Evolutionary conservation across 2,888 invertebrate species (phyloP), one percentile per base, ranked within the genome.

Genomic region (Saturnia japonica): DNA sequence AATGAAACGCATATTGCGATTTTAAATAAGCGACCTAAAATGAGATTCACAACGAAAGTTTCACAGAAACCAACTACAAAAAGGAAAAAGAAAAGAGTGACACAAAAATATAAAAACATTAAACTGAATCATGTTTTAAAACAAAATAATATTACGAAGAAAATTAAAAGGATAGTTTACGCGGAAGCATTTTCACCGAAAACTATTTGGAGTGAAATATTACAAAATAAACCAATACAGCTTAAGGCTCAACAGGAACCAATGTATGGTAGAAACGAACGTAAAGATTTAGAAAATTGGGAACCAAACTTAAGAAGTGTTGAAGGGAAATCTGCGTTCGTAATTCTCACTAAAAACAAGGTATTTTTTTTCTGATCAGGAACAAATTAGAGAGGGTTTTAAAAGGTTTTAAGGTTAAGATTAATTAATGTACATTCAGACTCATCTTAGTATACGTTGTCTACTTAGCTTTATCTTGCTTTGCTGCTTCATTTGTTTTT

Each of bases 141-240:
- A 43, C 16, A 68, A 68, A 66, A 42, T 22, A 51, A 62, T 11
- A 68, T 54, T 40, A 42, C 62, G 1, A 71, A 68, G 40, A 68
- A n/a, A 45, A 78, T 80, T 19, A 76, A 81, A 71, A 80, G 79
- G 71, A 70, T 82, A 14, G 62, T 80, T 22, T 73, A 76, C 51
- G 68, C 79, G 0, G 84, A 85, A 74, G 69, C 68, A 12, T 84
- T 84, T 71, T 74, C 81, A 12, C 75, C 76, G 0, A 73, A 76
- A 22, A 81, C 75, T 25, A 80, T 84, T 68, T 86, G 85, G 84
- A 69, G 79, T 45, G 80, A 84, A 42, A 78, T 81, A 11, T 73
- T 75, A 25, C 72, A 75, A 12, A 80, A 81, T 40, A 83, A 79
- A 68, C 81, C 81, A 0, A 77, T 83, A 68, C 67, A 78, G 19